Percentiles rank a stretch among this genome's conserved stretches.
phyloP scores from a whole-genome alignment of 2,888 invertebrate species.

The Ophioninae sp. region DNA sequence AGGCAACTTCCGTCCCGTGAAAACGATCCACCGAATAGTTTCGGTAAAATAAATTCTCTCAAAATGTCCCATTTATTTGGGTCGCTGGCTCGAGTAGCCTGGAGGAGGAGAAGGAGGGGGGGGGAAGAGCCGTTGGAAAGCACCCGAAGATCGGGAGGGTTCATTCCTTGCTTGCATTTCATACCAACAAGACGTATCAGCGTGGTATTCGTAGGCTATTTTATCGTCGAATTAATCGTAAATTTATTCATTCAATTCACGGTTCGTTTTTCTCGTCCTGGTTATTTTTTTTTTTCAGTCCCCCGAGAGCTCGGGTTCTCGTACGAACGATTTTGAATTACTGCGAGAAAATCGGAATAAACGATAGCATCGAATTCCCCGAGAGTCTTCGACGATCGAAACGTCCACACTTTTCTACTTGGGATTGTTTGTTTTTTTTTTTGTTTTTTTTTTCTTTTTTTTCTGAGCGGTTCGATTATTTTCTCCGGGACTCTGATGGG shows the following conservation, averaged over 20 bases:
- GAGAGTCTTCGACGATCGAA: not conserved
- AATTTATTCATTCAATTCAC: not conserved
- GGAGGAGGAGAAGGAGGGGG: not conserved
- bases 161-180: not conserved
- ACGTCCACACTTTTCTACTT: not conserved
- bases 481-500: not conserved
- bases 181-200: not conserved
- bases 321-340: not conserved
- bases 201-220: not conserved
- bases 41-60: not conserved
- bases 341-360: not conserved
- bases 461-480: not conserved
- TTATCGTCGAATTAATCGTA: not conserved
- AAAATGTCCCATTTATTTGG: not conserved
- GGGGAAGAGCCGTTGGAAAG: not conserved
- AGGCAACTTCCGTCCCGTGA: not conserved
- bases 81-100: not conserved
- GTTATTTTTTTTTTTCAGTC: not conserved
- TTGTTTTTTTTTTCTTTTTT: no score
- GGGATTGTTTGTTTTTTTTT: not conserved
- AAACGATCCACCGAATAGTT: constrained; percentile 1
- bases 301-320: no score
- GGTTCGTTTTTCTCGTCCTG: not conserved
- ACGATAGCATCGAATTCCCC: not conserved
- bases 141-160: not conserved